phyloP scores from a whole-genome alignment of 2,797 vertebrate genomes.

The Ceryle rudis region DNA sequence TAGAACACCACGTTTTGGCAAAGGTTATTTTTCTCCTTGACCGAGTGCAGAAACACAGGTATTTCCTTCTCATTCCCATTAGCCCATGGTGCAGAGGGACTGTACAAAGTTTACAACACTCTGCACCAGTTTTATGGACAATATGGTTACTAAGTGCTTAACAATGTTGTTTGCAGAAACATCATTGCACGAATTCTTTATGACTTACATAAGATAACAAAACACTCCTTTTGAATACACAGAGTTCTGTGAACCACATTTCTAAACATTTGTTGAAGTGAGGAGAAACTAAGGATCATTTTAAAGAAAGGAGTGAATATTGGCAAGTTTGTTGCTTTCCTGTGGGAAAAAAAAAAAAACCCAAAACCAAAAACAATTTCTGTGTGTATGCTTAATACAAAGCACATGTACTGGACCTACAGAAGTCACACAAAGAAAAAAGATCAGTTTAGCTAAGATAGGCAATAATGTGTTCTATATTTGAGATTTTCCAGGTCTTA shows the following conservation, averaged over 20 bases:
- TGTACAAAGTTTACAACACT: not conserved
- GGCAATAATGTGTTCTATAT: rapidly evolving
- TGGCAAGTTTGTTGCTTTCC: not conserved
- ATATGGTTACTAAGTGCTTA: not conserved
- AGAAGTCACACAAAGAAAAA: not conserved
- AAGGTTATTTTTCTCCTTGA: not conserved
- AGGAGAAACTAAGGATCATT: rapidly evolving
- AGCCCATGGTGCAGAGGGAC: not conserved
- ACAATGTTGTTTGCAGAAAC: not conserved
- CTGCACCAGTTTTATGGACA: not conserved
- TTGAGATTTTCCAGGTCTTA: not conserved
- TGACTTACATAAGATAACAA: not conserved
- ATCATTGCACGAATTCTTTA: not conserved
- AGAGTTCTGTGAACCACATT: not conserved
- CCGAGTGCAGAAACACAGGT: rapidly evolving
- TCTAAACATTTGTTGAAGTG: not conserved
- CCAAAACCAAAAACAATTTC: rapidly evolving
- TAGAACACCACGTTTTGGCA: not conserved
- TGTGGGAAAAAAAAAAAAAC: not conserved
- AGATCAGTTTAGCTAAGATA: not conserved
- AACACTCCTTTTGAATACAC: not conserved
- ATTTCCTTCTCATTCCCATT: not conserved
- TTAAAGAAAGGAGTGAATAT: not conserved
- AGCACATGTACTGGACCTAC: rapidly evolving
- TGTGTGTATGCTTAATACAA: not conserved